Evolutionary conservation across 2,888 invertebrate genomes (phyloP).

Genomic region (Conchocele bisecta): DNA sequence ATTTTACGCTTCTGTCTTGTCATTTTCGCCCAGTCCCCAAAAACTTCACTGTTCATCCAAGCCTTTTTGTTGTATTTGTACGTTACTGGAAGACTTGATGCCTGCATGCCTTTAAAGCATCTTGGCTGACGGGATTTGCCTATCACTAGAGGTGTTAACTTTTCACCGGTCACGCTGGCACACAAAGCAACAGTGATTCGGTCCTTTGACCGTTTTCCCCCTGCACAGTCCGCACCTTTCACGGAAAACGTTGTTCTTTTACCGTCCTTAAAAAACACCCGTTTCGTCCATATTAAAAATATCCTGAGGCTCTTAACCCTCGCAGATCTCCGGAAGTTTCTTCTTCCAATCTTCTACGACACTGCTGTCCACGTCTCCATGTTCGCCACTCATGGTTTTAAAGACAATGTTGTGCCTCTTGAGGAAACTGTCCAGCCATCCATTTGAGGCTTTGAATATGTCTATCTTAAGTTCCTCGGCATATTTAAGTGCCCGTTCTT

Average conservation of each 20-base stretch:
- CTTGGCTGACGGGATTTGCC: slow-evolving; percentile 40
- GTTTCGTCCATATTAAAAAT: slow-evolving; percentile 37
- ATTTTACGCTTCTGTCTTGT: slow-evolving; percentile 19
- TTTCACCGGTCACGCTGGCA: slow-evolving; percentile 31
- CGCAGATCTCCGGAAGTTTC: slow-evolving; percentile 24
- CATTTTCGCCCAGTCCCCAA: slow-evolving; percentile 45
- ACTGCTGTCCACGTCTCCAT: slow-evolving; percentile 21
- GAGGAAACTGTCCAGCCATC: slow-evolving; percentile 42
- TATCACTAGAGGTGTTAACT: slow-evolving; percentile 40
- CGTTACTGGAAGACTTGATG: slow-evolving; percentile 26
- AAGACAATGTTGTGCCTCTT: slow-evolving; percentile 42
- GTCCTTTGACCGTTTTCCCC: slow-evolving; percentile 22
- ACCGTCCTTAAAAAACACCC: slow-evolving; percentile 28
- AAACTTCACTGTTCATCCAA: slow-evolving; percentile 38
- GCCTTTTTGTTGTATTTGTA: slow-evolving; percentile 50
- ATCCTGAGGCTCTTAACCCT: slow-evolving; percentile 22
- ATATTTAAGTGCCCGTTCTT: slow-evolving; percentile 22
- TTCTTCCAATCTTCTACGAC: slow-evolving; percentile 20
- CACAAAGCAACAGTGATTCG: slow-evolving; percentile 12
- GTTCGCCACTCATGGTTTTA: slow-evolving; percentile 28
- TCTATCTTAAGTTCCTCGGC: slow-evolving; percentile 22
- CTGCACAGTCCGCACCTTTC: no score
- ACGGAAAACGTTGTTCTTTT: no score
- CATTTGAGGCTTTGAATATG: slow-evolving; percentile 42
- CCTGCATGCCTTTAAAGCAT: slow-evolving; percentile 30